These are phyloP conservation scores for Vicugna pacos DNA, from an alignment of 2,113 vertebrate species.

Conservation along the genomic window DNA sequence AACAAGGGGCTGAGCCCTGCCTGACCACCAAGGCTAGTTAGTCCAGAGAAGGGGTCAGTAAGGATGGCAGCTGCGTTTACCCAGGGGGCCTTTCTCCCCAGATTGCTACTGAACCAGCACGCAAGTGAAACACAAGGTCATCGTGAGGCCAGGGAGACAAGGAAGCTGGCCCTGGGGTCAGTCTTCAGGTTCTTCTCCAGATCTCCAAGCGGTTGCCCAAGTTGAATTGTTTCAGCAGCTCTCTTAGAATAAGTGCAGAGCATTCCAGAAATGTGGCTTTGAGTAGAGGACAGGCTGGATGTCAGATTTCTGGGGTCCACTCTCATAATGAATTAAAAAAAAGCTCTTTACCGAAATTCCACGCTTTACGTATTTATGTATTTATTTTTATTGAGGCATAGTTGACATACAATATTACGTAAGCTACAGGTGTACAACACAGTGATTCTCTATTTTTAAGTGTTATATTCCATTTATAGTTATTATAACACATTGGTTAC, in stretches of 20 bases:
- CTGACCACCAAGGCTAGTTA: not conserved
- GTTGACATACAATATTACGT: too few relatives aligned
- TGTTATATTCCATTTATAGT: too few relatives aligned
- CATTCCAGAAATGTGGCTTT: not conserved
- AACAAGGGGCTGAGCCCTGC: not conserved
- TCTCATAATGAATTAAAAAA: not conserved
- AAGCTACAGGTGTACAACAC: too few relatives aligned
- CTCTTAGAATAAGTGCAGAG: not conserved
- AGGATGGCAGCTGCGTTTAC: not conserved
- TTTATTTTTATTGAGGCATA: too few relatives aligned
- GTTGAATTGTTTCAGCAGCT: not conserved
- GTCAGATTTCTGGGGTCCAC: not conserved
- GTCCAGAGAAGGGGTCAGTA: not conserved
- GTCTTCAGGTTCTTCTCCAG: not conserved
- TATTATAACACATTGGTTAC: too few relatives aligned
- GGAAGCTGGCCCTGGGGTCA: not conserved
- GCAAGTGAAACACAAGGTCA: not conserved
- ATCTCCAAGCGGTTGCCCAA: not conserved
- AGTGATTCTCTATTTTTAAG: too few relatives aligned
- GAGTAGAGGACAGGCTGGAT: not conserved
- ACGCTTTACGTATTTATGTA: too few relatives aligned
- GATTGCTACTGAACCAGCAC: not conserved
- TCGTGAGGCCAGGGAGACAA: not conserved
- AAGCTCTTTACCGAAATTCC: not conserved
- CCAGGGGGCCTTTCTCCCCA: not conserved